Base-by-base conservation (phyloP, 2,797 vertebrate species). In the Etheostoma nigrum region DNA sequence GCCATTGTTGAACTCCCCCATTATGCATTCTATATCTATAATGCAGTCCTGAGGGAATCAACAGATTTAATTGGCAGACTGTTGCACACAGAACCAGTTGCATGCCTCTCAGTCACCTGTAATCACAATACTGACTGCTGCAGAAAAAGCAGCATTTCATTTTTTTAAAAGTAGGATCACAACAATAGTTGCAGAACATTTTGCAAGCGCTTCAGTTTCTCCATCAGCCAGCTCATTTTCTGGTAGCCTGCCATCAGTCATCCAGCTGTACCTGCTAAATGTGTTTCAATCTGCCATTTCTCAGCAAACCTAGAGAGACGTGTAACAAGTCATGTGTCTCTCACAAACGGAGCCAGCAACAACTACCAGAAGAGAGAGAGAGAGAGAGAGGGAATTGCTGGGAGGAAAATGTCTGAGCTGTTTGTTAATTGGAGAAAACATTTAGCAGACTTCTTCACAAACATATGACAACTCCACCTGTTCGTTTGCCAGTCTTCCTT, bases 391-490 rank as follows among this genome's bases (percentile, higher is more conserved):
- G 12, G 62, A 65, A 79, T 49, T 44, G 58, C 83, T 70, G 74
- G 74, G 81, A 86, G 74, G 69, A 69, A 85, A 82, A 58, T 82
- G 82, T 85, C 84, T 85, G 81, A 86, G 81, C 84, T 83, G 72
- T 83, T 90, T 89, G 86, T 88, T 92, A 91, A 92, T 92, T 93
- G 89, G 79, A 87, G 68, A 74, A 84, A 92, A 86, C 81, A 74
- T 86, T 93, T 91, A 90, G 88, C 85, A 89, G 81, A 83, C 81
- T 88, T 63, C 78, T 69, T 79, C 68, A 79, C 82, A 88, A 88
- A 91, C 87, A 82, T 75, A 85, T 92, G 92, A 94, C 91, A 88
- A 87, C 77, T 69, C 81, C 93, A 94, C 92, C 93, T 95, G 94
- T 88, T 94, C 83, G 9, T 74, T 79, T 83, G 83, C 84, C 87